Evolutionary conservation across 1,140 invertebrate genomes (phyloP).

Genomic region (Dendroctonus valens): DNA sequence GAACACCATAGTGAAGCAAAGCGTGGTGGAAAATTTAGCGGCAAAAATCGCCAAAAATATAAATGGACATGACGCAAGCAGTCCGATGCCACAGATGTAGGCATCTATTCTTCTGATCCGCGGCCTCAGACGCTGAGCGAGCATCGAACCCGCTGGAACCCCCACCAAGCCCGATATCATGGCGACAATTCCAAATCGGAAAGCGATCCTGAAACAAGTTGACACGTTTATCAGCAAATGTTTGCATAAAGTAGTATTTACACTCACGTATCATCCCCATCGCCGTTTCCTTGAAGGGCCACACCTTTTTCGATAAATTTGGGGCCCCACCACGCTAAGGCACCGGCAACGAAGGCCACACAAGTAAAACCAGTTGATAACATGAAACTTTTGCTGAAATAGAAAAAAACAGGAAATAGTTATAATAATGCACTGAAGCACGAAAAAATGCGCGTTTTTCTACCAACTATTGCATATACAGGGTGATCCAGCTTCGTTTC

Average conservation of each 20-base stretch:
- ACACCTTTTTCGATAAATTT: slow-evolving; percentile 79
- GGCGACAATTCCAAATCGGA: slow-evolving; percentile 90
- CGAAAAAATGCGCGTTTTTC: too few species aligned
- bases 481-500: too few species aligned
- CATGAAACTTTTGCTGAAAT: slow-evolving; percentile 86
- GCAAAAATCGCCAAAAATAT: slow-evolving; percentile 74
- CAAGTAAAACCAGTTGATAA: slow-evolving; percentile 95
- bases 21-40: slow-evolving; percentile 59
- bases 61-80: slow-evolving; percentile 82
- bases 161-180: slow-evolving; percentile 91
- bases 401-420: not conserved
- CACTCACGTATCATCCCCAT: slow-evolving; percentile 61
- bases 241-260: not conserved
- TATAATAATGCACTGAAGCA: too few species aligned
- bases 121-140: slow-evolving; percentile 71
- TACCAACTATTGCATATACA: too few species aligned
- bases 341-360: slow-evolving; percentile 94
- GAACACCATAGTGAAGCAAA: slow-evolving; percentile 78
- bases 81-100: slow-evolving; percentile 85
- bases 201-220: slow-evolving; percentile 66
- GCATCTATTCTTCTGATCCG: slow-evolving; percentile 77
- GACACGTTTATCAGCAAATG: not conserved
- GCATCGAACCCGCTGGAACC: slow-evolving; percentile 82
- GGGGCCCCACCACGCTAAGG: slow-evolving; percentile 95
- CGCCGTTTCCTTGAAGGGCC: slow-evolving; percentile 59